Evolutionary conservation across 2,888 invertebrate genomes (phyloP), one percentile per base, ranked within the genome.

Genomic region (Dorcus parallelipipedus): DNA sequence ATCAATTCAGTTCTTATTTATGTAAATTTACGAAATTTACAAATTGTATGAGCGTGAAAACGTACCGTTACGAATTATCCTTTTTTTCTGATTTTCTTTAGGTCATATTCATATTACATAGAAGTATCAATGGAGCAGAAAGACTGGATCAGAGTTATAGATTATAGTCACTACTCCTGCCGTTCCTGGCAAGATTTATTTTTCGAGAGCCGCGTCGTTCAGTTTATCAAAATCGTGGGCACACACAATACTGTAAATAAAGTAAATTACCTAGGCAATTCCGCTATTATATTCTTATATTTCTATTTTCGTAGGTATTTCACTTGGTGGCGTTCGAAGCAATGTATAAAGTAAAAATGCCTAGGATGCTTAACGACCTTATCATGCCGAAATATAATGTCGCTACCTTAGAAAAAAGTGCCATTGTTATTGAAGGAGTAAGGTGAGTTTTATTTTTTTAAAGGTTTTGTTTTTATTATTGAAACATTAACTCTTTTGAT

Each of bases 171-270:
- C 64, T 96, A 91, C 81, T 89, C 90, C 76, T 99, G 99, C 77
- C 88, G 99, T 60, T 97, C 97, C 14, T 97, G 95, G 95, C 99
- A 99, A 81, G 89, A 88, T 75, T 84, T 99, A 50, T 96, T 93
- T 81, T 99, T 99, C 79, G 86, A 88, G 67, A 86, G 92, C 39
- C 80, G 93, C 59, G 96, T 97, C 54, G 93, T 96, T 61, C 90
- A 89, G 79, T 93, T 85, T 76, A 88, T 93, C 66, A 85, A 86
- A 67, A 80, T 92, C 60, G 87, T 91, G 54, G 97, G 98, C 68
- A 97, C 96, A 17, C 91, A 95, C 77, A 97, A 97, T 77, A 95
- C 97, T 10, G 93, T 95, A 26, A 97, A 97, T 78, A 89, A 93
- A 81, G 95, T 89, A 72, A 68, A 47, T 61, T 49, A 48, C 40